Evolutionary conservation across 2,888 invertebrate species (phyloP), one percentile per base, ranked within the genome.

Genomic region (Erannis defoliaria): DNA sequence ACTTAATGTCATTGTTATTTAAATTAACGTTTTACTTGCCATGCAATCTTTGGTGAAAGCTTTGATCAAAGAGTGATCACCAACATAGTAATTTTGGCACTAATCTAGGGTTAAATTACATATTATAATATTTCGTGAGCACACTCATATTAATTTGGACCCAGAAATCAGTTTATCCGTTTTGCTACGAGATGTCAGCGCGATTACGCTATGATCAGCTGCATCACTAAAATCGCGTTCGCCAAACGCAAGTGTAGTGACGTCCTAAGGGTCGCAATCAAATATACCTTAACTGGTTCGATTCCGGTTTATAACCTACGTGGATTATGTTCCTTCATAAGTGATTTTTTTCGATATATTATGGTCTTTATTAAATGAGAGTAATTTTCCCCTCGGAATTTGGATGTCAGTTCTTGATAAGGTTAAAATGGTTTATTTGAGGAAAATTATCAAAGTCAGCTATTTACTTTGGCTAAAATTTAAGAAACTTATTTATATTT

Each of bases 271-370:
- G 81, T 85, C 88, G 82, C 89, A 85, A 90, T 90, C 89, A 90
- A 90, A 90, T 89, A 87, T 81, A 86, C 88, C 84, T 90, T 86
- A 85, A 77, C 78, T 73, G 73, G 72, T 77, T 77, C 80, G 78
- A 78, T 80, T 81, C 77, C 77, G 77, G 81, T 81, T 81, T 85
- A 85, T 79, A 81, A 77, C 81, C 78, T 69, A 74, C 70, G 66
- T 67, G 76, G 82, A 81, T 84, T 83, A 82, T 77, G 78, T 78
- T 75, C 77, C 76, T 65, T 73, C 80, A 76, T 81, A 82, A 84
- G 80, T 81, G 82, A 82, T 83, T 81, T 80, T 72, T 78, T 65
- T 51, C n/a, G 12, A 12, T 33, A 31, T 31, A 62, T 68, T 66
- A 67, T 56, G 31, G 43, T 29, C 48, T 55, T 64, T 60, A 64